phyloP scores from a whole-genome alignment of 2,888 invertebrate species.

The Rhingia rostrata region DNA sequence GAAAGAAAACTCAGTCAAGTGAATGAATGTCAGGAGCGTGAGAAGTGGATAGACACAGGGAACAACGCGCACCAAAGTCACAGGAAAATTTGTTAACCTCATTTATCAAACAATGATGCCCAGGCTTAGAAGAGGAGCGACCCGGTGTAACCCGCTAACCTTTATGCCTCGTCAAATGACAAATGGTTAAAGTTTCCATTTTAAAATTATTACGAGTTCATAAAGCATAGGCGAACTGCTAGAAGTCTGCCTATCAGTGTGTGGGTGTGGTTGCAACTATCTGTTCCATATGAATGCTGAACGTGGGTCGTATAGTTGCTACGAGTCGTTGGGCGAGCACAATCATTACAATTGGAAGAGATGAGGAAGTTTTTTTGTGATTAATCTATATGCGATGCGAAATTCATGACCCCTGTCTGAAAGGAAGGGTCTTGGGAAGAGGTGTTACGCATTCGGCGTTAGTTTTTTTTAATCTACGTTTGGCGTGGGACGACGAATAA shows the following conservation, averaged over 20 bases:
- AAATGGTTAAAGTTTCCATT: constrained; percentile 72
- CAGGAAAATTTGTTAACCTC: constrained; percentile 71
- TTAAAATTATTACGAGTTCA: constrained; percentile 73
- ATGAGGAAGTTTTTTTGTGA: constrained; percentile 55
- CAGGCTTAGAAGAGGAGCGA: constrained; percentile 2
- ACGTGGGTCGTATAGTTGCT: constrained; percentile 23
- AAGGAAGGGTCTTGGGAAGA: constrained; percentile 18
- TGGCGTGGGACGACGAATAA: no score
- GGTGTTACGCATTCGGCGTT: constrained; percentile 28
- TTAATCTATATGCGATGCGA: constrained; percentile 64
- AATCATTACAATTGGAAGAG: constrained; percentile 64
- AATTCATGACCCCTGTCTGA: constrained; percentile 69
- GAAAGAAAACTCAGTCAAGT: constrained; percentile 65
- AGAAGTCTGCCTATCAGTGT: constrained; percentile 11
- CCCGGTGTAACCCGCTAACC: constrained; percentile 50
- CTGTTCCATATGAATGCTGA: constrained; percentile 51
- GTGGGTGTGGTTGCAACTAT: constrained; percentile 34
- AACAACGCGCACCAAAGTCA: constrained; percentile 58
- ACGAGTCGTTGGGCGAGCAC: constrained; percentile 17
- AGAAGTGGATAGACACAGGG: constrained; percentile 21
- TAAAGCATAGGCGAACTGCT: constrained; percentile 41
- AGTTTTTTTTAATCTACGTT: no score
- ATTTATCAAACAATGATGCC: constrained; percentile 70
- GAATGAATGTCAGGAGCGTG: constrained; percentile 48
- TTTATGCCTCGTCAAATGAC: constrained; percentile 58